Conservation (phyloP, 2,888 invertebrate species). For the Euplexia lucipara region DNA sequence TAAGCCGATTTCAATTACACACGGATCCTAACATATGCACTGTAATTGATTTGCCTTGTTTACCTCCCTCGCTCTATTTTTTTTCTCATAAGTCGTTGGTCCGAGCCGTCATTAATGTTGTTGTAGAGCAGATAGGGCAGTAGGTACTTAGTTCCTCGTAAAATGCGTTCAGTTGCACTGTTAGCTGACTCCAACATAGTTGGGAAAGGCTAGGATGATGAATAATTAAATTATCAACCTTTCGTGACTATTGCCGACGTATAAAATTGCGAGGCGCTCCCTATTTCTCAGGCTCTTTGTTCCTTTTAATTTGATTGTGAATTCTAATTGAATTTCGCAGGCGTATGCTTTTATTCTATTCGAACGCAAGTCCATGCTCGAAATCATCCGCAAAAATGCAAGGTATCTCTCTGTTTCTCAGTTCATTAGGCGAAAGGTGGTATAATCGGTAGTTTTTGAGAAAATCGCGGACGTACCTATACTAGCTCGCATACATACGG, state of each 20-base stretch:
- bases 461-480: too few species aligned
- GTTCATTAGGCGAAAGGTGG: neutral
- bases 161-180: too few species aligned
- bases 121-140: too few species aligned
- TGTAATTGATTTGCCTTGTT: slow-evolving; percentile 64
- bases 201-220: too few species aligned
- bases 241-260: slow-evolving; percentile 11
- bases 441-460: too few species aligned
- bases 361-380: slow-evolving; percentile 15
- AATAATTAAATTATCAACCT: slow-evolving; percentile 37
- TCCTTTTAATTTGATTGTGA: slow-evolving; percentile 44
- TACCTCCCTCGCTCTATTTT: slow-evolving; percentile 14
- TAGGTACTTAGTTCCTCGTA: too few species aligned
- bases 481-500: too few species aligned
- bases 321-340: slow-evolving; percentile 49
- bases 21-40: slow-evolving; percentile 48
- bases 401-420: neutral
- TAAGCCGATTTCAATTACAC: slow-evolving; percentile 65
- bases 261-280: slow-evolving; percentile 23
- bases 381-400: slow-evolving; percentile 28
- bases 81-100: slow-evolving; percentile 20
- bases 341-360: slow-evolving; percentile 38
- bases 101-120: too few species aligned
- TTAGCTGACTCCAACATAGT: too few species aligned
- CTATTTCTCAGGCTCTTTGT: slow-evolving; percentile 29